Percentiles rank a stretch among this genome's conserved stretches.
These are phyloP conservation scores for Anolis apletophallus DNA, from an alignment of 2,797 vertebrate species.

Conservation along the genomic window DNA sequence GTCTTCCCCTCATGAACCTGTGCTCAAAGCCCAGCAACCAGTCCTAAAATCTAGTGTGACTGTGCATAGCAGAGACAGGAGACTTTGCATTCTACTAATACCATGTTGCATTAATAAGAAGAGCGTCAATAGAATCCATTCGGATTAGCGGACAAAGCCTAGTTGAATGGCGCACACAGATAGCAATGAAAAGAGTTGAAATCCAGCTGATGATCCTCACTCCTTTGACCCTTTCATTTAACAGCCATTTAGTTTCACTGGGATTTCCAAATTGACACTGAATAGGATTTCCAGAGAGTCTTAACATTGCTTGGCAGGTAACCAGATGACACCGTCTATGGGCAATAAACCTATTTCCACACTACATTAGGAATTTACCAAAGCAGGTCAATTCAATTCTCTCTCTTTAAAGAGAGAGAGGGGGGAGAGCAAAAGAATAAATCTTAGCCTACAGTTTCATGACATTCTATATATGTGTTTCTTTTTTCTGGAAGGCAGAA, in stretches of 20 bases:
- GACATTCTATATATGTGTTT: neutral
- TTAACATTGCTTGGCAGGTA: slow-evolving; percentile 60
- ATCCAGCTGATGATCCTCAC: slow-evolving; percentile 43
- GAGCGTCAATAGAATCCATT: neutral
- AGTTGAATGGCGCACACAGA: neutral
- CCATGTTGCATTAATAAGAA: neutral
- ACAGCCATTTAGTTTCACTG: slow-evolving; percentile 35
- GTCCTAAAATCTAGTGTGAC: neutral
- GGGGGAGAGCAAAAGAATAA: slow-evolving; percentile 46
- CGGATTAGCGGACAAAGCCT: slow-evolving; percentile 32
- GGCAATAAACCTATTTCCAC: slow-evolving; percentile 70
- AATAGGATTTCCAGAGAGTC: slow-evolving; percentile 56
- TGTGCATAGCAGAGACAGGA: neutral
- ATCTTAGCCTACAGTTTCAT: slow-evolving; percentile 55
- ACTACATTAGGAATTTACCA: slow-evolving; percentile 70
- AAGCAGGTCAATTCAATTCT: slow-evolving; percentile 63
- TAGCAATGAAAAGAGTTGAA: slow-evolving; percentile 3
- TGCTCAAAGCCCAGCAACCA: no score
- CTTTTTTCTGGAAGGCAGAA: slow-evolving; percentile 2
- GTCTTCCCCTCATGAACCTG: neutral
- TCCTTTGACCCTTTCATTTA: slow-evolving; percentile 56
- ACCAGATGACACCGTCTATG: slow-evolving; percentile 55
- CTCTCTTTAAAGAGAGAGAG: neutral
- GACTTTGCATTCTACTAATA: neutral
- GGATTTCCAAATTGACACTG: slow-evolving; percentile 44